Evolutionary conservation across 2,888 invertebrate genomes (phyloP), one percentile per base, ranked within the genome.

Genomic region (Mermis nigrescens): DNA sequence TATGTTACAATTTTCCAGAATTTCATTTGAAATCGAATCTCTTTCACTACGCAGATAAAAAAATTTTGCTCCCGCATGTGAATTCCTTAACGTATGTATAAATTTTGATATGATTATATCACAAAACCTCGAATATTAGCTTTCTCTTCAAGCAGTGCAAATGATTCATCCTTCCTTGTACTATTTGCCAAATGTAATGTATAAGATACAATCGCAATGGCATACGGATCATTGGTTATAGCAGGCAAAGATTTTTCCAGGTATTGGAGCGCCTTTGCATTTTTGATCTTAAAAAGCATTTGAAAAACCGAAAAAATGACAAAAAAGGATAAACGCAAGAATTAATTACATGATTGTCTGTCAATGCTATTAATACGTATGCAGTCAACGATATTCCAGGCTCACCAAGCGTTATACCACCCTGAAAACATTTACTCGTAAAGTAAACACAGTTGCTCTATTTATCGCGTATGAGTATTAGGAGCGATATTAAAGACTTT

Each of bases 161-260:
- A 55, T 1, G 68, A 68, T 19, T 64, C 64, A 4, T 62, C 63
- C 32, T 64, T 65, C 46, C 65, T 64, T 7, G 62, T 55, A 51
- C 68, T 66, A 48, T 82, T 80, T 0, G 85, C 83, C 57, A 83
- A 72, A 60, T 85, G 82, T 0, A 92, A 75, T 0, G 84, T 86
- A 67, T 83, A 84, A 1, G 83, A 80, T 29, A 82, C 80, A 46
- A 90, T 77, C 0, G 88, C 82, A 57, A 88, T 74, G 0, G 85
- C 80, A 72, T 90, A 89, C 2, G 82, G 79, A 56, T 72, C 68
- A 32, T 66, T 62, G 19, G 67, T 62, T n/a, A 66, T 63, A 7
- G 64, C 61, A 19, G 70, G 61, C 54, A 71, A 64, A 2, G 63
- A 59, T 60, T 63, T 61, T 62, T 75, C 74, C 62, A 75, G 63